These are phyloP conservation scores for Heterohyrax brucei DNA, from an alignment of 2,797 vertebrate genomes.

Conservation along the genomic window DNA sequence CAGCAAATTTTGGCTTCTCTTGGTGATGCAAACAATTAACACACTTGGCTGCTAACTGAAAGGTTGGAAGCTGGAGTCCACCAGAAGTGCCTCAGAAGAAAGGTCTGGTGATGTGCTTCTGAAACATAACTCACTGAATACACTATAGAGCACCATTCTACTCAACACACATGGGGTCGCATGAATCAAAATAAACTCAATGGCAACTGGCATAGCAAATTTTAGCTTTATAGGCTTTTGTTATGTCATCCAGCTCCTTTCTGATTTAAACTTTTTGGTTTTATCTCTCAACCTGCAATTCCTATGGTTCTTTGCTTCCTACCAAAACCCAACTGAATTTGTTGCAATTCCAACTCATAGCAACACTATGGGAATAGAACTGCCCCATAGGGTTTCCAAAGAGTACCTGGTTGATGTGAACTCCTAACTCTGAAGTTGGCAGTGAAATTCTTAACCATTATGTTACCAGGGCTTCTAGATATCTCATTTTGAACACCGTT, in stretches of 20 bases:
- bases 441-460: too few relatives aligned
- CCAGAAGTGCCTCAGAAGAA: neutral
- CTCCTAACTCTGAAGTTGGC: too few relatives aligned
- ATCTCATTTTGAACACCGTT: neutral
- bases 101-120: neutral
- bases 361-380: too few relatives aligned
- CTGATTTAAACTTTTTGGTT: neutral
- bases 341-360: too few relatives aligned
- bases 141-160: neutral
- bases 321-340: too few relatives aligned
- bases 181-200: neutral
- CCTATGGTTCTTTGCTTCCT: neutral
- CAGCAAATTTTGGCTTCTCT: too few relatives aligned
- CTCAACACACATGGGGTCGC: neutral
- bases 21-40: neutral
- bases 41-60: neutral
- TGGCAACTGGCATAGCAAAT: neutral
- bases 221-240: neutral
- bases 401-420: too few relatives aligned
- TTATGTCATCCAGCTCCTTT: neutral
- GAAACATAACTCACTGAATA: neutral
- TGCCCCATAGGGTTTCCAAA: too few relatives aligned
- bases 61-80: neutral
- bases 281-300: neutral
- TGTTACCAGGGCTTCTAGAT: too few relatives aligned